Evolutionary conservation across 1,140 invertebrate genomes (phyloP), one percentile per base, ranked within the genome.

Genomic region (Drosophila ogumai): DNA sequence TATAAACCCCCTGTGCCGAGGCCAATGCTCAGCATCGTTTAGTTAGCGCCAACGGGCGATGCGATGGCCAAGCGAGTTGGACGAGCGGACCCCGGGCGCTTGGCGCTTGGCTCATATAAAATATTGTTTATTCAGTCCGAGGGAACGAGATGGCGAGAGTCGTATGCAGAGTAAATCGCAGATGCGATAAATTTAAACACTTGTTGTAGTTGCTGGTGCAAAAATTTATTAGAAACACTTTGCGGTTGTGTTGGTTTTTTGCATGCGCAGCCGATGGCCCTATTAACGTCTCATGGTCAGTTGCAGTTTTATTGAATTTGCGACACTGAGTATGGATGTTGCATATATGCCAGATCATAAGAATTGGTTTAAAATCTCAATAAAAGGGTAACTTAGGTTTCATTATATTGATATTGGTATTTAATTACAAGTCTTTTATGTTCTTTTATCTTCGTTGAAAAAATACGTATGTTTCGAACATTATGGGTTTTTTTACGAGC

Each of bases 161-260:
- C 22, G 46, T 25, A 28, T 13, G 60, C 19, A 40, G 56, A 60
- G 61, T 44, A 72, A 90, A 90, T 84, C 85, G 84, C 77, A 78
- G 77, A 50, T 65, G 81, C 75, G 56, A 90, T 90, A 90, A 90
- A 90, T 90, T 90, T 90, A 81, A 90, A 90, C 85, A 90, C 85
- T 90, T 90, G 85, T 85, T 90, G 84, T 90, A 75, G 82, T 76
- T 88, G 79, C 66, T 82, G 84, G 73, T 88, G 59, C 66, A 31
- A 71, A 54, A 90, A 90, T 90, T 90, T 90, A 90, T 90, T 90
- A 90, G 85, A 78, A 90, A 79, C 85, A 90, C 77, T 90, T 85
- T 90, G 85, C 67, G 85, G 85, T 79, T 85, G 25, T 81, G 77
- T 90, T 71, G 81, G 72, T 58, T 84, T 77, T 81, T 82, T 77